Percentiles rank a stretch among this genome's conserved stretches.
phyloP scores from a whole-genome alignment of 1,140 invertebrate genomes.

The Drosophila truncata region DNA sequence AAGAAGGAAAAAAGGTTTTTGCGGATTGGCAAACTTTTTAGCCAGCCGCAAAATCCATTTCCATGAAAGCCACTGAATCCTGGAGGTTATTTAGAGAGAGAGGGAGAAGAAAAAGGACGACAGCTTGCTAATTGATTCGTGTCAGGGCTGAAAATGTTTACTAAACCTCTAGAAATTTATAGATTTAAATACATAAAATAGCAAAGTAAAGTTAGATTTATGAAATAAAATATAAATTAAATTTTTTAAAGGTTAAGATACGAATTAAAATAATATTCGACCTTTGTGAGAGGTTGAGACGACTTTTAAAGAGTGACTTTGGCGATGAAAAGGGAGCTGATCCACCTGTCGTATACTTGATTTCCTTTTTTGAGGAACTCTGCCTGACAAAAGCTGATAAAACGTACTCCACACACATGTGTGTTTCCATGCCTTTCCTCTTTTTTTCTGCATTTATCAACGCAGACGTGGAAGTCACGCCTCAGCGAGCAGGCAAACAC shows the following conservation, averaged over 20 bases:
- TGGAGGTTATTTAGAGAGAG: not conserved
- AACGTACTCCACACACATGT: constrained; percentile 1
- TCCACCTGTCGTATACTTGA: constrained; percentile 14
- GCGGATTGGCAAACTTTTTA: constrained; percentile 38
- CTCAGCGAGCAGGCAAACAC: constrained; percentile 20
- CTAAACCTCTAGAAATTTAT: not conserved
- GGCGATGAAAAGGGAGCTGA: not conserved
- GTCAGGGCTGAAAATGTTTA: not conserved
- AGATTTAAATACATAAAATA: not conserved
- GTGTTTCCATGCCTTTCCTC: not conserved
- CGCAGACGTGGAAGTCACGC: constrained; percentile 24
- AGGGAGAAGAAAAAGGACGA: not conserved
- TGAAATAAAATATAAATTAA: not conserved
- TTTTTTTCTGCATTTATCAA: constrained; percentile 4
- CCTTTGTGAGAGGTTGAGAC: not conserved
- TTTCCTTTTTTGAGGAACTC: constrained; percentile 1
- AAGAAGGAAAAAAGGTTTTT: constrained; percentile 13
- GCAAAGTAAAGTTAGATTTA: not conserved
- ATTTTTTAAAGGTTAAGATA: not conserved
- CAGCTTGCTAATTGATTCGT: constrained; percentile 32
- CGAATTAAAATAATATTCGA: not conserved
- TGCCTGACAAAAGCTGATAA: constrained; percentile 5
- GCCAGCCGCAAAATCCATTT: constrained; percentile 47
- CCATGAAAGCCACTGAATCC: constrained; percentile 23
- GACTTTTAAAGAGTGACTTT: not conserved